These are phyloP conservation scores for Julus scanicus DNA, from an alignment of 2,888 invertebrate genomes.

Conservation along the genomic window DNA sequence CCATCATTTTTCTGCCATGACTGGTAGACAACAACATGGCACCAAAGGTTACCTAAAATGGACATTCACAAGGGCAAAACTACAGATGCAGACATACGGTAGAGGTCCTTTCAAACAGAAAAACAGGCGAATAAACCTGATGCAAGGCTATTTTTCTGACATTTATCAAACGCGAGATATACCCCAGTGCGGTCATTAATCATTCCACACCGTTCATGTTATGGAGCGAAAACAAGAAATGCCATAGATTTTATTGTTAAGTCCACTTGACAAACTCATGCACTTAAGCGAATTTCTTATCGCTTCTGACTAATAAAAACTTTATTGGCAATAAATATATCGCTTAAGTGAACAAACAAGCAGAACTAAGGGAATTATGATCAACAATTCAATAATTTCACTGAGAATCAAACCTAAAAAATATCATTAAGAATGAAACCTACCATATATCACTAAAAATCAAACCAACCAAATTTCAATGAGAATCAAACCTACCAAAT, in stretches of 20 bases:
- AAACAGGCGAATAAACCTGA: slow-evolving; percentile 11
- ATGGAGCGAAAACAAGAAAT: not conserved
- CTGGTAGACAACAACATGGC: not conserved
- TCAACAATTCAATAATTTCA: too few relatives aligned
- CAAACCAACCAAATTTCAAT: too few relatives aligned
- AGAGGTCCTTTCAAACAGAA: slow-evolving; percentile 1
- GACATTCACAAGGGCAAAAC: not conserved
- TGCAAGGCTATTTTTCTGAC: slow-evolving; percentile 29
- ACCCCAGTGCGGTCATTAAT: slow-evolving; percentile 9
- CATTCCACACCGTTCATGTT: not conserved
- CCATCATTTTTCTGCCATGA: slow-evolving; percentile 12
- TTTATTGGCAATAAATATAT: slow-evolving; percentile 19
- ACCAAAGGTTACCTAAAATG: slow-evolving; percentile 25
- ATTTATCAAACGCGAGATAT: slow-evolving; percentile 30
- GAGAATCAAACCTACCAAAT: too few relatives aligned
- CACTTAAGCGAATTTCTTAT: not conserved
- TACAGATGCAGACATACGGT: not conserved
- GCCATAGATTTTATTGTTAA: slow-evolving; percentile 4
- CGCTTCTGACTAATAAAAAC: not conserved
- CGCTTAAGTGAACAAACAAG: not conserved
- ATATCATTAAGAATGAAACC: too few relatives aligned
- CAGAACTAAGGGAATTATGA: too few relatives aligned
- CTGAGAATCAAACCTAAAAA: not conserved
- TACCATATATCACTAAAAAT: too few relatives aligned
- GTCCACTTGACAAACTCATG: slow-evolving; percentile 35